A percentile compares a stretch with the other conserved stretches of the same genome.
phyloP scores from a whole-genome alignment of 2,797 vertebrate species.

The Schizopygopsis pylzovi region DNA sequence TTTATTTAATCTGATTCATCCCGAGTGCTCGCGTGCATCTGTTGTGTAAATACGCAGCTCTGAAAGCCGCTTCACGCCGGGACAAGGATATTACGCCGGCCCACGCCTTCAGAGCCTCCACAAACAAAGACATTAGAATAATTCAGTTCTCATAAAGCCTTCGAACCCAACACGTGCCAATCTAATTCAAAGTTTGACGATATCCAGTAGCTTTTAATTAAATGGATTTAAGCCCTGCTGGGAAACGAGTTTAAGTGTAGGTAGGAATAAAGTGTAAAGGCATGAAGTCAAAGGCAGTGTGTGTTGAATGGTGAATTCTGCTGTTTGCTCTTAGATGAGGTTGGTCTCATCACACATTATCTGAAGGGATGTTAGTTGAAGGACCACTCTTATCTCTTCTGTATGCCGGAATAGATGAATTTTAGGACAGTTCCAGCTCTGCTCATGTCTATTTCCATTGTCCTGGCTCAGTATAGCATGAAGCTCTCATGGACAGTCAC shows the following conservation, averaged over 20 bases:
- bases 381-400: not conserved
- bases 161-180: conserved; percentile 25
- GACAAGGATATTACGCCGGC: not conserved
- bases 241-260: conserved; percentile 46
- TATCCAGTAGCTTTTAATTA: conserved; percentile 64
- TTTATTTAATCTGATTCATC: conserved; percentile 56
- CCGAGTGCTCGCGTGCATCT: conserved; percentile 64
- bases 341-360: not conserved
- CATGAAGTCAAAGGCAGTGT: conserved; percentile 23
- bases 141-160: conserved; percentile 63
- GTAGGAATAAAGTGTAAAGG: conserved; percentile 55
- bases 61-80: conserved; percentile 20
- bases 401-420: not conserved
- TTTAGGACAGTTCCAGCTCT: not conserved
- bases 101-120: conserved; percentile 49
- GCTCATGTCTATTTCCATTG: not conserved
- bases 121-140: conserved; percentile 69
- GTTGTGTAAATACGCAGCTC: conserved; percentile 64
- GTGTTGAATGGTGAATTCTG: conserved; percentile 6
- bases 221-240: conserved; percentile 55
- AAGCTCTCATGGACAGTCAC: no score
- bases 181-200: conserved; percentile 49
- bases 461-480: not conserved
- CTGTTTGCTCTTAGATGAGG: conserved; percentile 29
- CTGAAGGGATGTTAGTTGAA: not conserved